Evolutionary conservation across 2,797 vertebrate species (phyloP).

Genomic region (Vultur gryphus): DNA sequence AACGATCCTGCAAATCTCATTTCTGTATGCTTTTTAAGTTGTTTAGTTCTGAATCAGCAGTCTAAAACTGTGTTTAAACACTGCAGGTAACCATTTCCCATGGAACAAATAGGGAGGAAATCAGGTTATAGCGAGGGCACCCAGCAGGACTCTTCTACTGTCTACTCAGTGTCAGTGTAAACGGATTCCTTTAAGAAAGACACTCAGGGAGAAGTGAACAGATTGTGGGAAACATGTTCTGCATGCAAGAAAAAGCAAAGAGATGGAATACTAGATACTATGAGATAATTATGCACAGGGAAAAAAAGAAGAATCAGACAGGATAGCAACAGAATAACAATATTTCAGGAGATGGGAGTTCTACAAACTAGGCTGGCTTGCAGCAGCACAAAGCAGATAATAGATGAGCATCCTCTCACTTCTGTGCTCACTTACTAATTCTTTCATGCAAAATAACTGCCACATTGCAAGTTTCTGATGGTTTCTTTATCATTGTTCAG

Average conservation of each 20-base stretch:
- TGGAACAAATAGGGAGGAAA: slow-evolving; percentile 81
- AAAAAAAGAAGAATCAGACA: slow-evolving; percentile 11
- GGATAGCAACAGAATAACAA: slow-evolving; percentile 37
- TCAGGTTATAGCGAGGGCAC: slow-evolving; percentile 80
- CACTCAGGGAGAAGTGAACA: slow-evolving; percentile 81
- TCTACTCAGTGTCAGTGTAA: slow-evolving; percentile 82
- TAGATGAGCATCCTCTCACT: background rate
- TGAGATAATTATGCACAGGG: slow-evolving; percentile 76
- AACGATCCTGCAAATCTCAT: slow-evolving; percentile 71
- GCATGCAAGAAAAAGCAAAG: slow-evolving; percentile 77
- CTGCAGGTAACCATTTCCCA: slow-evolving; percentile 79
- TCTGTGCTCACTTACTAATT: slow-evolving; percentile 43
- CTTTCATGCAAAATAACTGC: slow-evolving; percentile 58
- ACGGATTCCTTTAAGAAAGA: slow-evolving; percentile 81
- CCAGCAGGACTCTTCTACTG: slow-evolving; percentile 78
- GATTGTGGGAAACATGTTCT: slow-evolving; percentile 83
- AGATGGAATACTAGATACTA: slow-evolving; percentile 70
- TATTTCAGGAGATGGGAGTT: slow-evolving; percentile 40
- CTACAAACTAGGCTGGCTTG: slow-evolving; percentile 13
- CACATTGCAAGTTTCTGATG: slow-evolving; percentile 44
- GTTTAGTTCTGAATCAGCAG: slow-evolving; percentile 76
- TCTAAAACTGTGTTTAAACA: slow-evolving; percentile 76
- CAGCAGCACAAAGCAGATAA: slow-evolving; percentile 35
- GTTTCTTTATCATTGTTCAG: slow-evolving; percentile 45
- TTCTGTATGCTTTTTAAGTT: slow-evolving; percentile 71